Conservation (phyloP, 2,797 vertebrate species). For the Gambusia yucatana region DNA sequence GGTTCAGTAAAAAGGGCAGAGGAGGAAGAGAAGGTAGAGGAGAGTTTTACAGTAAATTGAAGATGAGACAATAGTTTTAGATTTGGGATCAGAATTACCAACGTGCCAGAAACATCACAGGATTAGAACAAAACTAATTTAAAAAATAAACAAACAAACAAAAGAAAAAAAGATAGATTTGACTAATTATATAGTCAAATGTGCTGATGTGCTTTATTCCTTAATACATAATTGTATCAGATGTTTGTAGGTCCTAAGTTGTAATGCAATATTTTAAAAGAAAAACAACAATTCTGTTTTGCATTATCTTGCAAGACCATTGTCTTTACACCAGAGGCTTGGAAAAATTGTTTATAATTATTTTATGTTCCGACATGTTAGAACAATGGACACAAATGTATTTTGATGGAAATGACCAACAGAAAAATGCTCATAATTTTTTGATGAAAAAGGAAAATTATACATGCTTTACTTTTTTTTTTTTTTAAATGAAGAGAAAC, state of each 20-base stretch:
- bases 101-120: constrained; percentile 5
- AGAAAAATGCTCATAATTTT: background rate
- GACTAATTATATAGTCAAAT: background rate
- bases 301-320: background rate
- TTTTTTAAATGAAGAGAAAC: background rate
- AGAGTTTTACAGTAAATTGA: constrained; percentile 28
- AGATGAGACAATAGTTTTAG: constrained; percentile 15
- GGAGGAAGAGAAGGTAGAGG: constrained; percentile 14
- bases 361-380: background rate
- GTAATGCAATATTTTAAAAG: background rate
- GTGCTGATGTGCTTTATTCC: background rate
- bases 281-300: background rate
- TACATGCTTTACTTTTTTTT: background rate
- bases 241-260: background rate
- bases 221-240: background rate
- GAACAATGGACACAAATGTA: background rate
- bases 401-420: background rate
- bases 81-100: constrained; percentile 10
- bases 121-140: constrained; percentile 8
- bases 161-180: constrained; percentile 12
- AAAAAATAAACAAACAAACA: background rate
- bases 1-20: constrained; percentile 24
- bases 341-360: background rate
- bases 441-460: background rate
- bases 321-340: background rate